These are phyloP conservation scores for Helarctos malayanus DNA, from an alignment of 2,797 vertebrate species.

Conservation along the genomic window DNA sequence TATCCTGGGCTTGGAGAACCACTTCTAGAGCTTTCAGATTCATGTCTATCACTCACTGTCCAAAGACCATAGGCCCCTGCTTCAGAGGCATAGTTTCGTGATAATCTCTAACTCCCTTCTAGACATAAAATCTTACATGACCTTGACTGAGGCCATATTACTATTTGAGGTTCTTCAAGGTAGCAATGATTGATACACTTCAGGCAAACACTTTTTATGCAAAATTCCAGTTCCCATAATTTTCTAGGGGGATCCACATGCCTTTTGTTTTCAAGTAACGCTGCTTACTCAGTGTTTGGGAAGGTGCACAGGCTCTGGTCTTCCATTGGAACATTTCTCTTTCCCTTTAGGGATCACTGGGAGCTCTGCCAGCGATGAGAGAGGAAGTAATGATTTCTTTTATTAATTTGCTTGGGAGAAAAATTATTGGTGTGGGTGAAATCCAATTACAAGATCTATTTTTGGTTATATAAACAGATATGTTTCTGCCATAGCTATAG, in stretches of 20 bases:
- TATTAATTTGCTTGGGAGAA: neutral
- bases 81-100: neutral
- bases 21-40: neutral
- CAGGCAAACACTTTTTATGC: neutral
- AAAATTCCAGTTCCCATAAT: neutral
- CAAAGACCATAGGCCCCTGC: neutral
- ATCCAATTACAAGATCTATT: neutral
- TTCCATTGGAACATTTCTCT: neutral
- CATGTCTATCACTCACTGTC: neutral
- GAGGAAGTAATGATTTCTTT: neutral
- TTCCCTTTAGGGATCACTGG: neutral
- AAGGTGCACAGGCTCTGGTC: fast-evolving
- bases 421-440: neutral
- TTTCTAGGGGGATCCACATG: neutral
- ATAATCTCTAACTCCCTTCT: neutral
- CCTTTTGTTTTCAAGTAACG: neutral
- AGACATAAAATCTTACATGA: neutral
- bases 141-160: neutral
- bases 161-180: neutral
- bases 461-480: neutral
- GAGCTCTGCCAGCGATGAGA: neutral
- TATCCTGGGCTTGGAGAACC: neutral
- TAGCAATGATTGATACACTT: neutral
- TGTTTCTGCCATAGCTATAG: neutral
- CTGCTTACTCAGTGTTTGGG: neutral